A percentile compares a stretch with the other conserved stretches of the same genome.
phyloP scores from a whole-genome alignment of 2,797 vertebrate genomes.

The Ptychadena robeensis region DNA sequence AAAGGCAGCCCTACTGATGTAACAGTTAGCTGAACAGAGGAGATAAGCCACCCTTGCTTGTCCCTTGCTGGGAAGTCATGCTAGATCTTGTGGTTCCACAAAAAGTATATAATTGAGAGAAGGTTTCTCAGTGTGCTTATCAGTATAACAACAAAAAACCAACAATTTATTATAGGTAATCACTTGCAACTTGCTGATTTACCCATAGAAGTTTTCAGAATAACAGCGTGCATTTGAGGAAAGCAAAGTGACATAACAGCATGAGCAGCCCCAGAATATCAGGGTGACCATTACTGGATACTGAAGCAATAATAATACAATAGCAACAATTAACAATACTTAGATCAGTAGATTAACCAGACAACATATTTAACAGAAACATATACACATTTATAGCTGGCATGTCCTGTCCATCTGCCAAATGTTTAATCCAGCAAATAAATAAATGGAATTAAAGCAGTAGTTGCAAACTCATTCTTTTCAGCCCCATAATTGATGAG shows the following conservation, averaged over 20 bases:
- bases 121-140: background rate
- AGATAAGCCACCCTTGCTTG: background rate
- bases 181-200: background rate
- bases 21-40: too few relatives aligned
- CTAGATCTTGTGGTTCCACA: background rate
- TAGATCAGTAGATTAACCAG: background rate
- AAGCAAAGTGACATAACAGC: too few relatives aligned
- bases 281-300: background rate
- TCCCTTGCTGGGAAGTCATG: background rate
- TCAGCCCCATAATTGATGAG: too few relatives aligned
- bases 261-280: too few relatives aligned
- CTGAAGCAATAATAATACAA: background rate
- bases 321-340: background rate
- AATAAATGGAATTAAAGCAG: background rate
- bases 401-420: background rate
- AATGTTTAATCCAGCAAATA: background rate
- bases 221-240: too few relatives aligned
- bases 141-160: too few relatives aligned
- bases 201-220: too few relatives aligned
- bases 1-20: background rate
- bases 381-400: background rate
- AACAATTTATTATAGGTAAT: too few relatives aligned
- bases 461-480: too few relatives aligned
- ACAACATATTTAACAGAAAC: background rate
- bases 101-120: too few relatives aligned